Base-by-base conservation (phyloP, 2,888 invertebrate genomes). In the Callosobruchus maculatus region DNA sequence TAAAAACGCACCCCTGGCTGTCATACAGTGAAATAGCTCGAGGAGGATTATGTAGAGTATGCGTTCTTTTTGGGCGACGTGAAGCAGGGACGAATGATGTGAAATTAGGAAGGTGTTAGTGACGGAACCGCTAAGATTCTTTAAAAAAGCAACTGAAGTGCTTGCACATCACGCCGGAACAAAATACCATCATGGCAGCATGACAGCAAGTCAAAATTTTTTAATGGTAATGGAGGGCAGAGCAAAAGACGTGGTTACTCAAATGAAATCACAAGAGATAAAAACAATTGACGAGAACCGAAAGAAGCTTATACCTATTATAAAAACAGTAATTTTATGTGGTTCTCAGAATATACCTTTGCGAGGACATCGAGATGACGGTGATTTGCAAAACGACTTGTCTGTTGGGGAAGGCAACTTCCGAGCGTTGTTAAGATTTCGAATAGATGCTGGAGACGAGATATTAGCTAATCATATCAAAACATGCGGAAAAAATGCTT, bases 311-410 rank as follows among this genome's bases (percentile, higher is more conserved):
- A 68, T 68, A 20, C 68, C 68, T 5, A 68, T 68, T 68, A 68
- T 68, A 68, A 68, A 68, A 68, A 68, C 68, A 20, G 13, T 70
- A 5, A 70, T 70, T 22, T 70, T 70, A 22, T 73, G 73, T 22
- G 73, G 73, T 20, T 4, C 22, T 1, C 73, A 73, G 22, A 31
- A 49, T 5, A 21, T 73, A 20, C 67, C 71, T 1, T 71, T 71
- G 20, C 3, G 73, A 70, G 70, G 71, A 5, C 31, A 49, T 31
- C n/a, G 66, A 21, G 73, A 73, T 73, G 7, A 0, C 9, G 73
- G 73, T 7, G n/a, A 22, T 22, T 21, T 70, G n/a, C 21, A 70
- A 21, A 20, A 5, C 5, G 70, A 22, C 20, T 22, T 20, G n/a
- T 22, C 21, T 9, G 67, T 70, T 7, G 69, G 71, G 31, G 70